Evolutionary conservation across 2,888 invertebrate species (phyloP).

Genomic region (Polyommatus iphigenia): DNA sequence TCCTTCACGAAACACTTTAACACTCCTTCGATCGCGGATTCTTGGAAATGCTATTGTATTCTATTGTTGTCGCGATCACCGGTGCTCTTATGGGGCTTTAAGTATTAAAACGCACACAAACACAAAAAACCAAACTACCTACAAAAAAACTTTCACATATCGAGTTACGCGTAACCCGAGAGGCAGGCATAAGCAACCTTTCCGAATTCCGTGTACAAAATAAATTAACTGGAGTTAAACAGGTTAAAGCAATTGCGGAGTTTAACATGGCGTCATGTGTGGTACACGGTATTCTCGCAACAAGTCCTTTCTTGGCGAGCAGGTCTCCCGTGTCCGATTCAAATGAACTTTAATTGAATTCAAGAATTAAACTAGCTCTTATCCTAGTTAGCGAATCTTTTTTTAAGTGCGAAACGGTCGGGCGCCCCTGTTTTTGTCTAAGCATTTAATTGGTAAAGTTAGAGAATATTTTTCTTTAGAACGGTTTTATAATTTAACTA

Average conservation of each 20-base stretch:
- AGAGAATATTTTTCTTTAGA: neutral
- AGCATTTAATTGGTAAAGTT: neutral
- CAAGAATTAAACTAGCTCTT: conserved; percentile 40
- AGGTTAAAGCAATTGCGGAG: conserved; percentile 30
- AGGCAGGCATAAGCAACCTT: conserved; percentile 22
- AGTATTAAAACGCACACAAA: neutral
- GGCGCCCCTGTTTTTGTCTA: neutral
- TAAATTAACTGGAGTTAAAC: conserved; percentile 33
- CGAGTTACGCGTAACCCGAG: conserved; percentile 12
- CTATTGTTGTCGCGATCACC: too few species aligned
- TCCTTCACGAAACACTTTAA: neutral
- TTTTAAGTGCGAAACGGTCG: neutral
- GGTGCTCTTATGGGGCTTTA: too few species aligned
- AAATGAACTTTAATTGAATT: conserved; percentile 46
- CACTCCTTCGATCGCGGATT: neutral
- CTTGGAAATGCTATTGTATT: too few species aligned
- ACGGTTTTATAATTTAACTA: neutral
- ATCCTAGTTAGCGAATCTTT: conserved; percentile 20
- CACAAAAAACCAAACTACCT: neutral
- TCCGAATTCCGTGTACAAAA: conserved; percentile 28
- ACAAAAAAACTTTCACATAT: neutral
- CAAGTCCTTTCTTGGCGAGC: conserved; percentile 40
- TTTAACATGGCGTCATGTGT: conserved; percentile 31
- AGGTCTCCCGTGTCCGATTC: conserved; percentile 41
- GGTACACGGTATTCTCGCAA: conserved; percentile 34